A percentile compares a stretch with the other conserved stretches of the same genome.
Conservation (phyloP, 2,113 vertebrate genomes). For the Corythoichthys haematopterus region DNA sequence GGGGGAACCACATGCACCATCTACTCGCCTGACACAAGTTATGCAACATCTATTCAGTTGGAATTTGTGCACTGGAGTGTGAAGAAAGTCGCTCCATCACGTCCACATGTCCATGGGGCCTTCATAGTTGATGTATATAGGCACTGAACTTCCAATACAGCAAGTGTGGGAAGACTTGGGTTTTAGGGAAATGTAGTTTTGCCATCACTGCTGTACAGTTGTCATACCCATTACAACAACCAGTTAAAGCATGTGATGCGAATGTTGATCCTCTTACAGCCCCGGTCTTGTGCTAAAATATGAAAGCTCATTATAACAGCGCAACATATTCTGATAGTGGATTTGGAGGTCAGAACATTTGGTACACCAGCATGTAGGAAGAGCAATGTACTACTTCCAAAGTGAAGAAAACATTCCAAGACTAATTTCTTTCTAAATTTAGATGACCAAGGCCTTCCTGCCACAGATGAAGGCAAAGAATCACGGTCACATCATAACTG, state of each 20-base stretch:
- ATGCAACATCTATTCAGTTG: slow-evolving; percentile 34
- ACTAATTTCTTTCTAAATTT: not conserved
- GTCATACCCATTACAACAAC: not conserved
- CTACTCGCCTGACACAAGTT: slow-evolving; percentile 14
- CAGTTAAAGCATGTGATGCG: slow-evolving; percentile 34
- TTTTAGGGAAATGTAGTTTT: not conserved
- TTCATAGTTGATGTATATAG: not conserved
- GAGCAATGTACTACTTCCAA: not conserved
- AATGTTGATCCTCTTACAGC: slow-evolving; percentile 31
- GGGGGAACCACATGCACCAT: not conserved
- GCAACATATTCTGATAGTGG: not conserved
- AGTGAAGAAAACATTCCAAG: not conserved
- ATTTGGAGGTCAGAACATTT: not conserved
- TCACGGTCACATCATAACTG: slow-evolving; percentile 53
- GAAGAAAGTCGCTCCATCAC: slow-evolving; percentile 26
- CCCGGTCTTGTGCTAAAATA: slow-evolving; percentile 9
- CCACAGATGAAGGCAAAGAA: slow-evolving; percentile 55
- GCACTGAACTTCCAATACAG: not conserved
- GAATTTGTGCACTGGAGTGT: slow-evolving; percentile 36
- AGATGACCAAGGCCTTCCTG: slow-evolving; percentile 67
- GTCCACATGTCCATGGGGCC: not conserved
- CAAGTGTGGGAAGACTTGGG: not conserved
- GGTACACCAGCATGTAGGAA: not conserved
- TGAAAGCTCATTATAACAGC: slow-evolving; percentile 16
- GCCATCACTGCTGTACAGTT: not conserved